Base-by-base conservation (phyloP, 2,113 vertebrate genomes). In the Chlorodrepanis virens region DNA sequence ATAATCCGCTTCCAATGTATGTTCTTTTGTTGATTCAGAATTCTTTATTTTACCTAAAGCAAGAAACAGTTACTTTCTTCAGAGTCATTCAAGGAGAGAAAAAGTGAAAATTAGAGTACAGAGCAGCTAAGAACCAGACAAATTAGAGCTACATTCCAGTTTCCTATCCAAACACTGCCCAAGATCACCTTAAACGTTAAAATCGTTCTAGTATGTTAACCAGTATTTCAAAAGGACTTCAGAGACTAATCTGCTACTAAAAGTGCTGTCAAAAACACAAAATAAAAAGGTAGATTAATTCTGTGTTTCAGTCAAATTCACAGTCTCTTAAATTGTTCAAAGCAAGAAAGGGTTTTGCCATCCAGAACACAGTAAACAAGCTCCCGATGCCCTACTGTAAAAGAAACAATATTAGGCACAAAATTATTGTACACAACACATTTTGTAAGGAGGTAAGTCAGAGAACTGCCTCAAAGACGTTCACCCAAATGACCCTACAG, bases 1-100 rank as follows among this genome's bases (percentile, higher is more conserved):
- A 96, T 98, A 97, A 53, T 97, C 97, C 79, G 65, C 95, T 94
- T 98, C 98, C 89, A 97, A 97, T 94, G 88, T 56, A 87, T 97
- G 97, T 72, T 98, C 93, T 97, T 98, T 98, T 86, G 95, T 96
- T 95, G 97, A 97, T 61, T 97, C 94, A 79, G 98, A 95, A 77
- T 90, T 97, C 83, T 97, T 97, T 93, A 96, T 97, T 98, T 98
- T 97, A 96, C 97, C 99, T 99, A 93, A 52, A 97, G 95, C 95
- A 97, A 91, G 28, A 97, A 93, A 83, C 7, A 95, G 67, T 95
- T 93, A 94, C 45, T 89, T 90, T 72, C 53, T 83, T 53, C 28
- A 90, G 57, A 95, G 83, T 39, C 83, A 57, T 35, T 88, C 49
- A 74, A 45, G 33, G 14, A 87, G 27, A 75, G 20, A 7, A 86